Percentiles rank a stretch among this genome's conserved stretches.
Evolutionary conservation across 2,113 vertebrate species (phyloP).

Genomic region (Pandion haliaetus): DNA sequence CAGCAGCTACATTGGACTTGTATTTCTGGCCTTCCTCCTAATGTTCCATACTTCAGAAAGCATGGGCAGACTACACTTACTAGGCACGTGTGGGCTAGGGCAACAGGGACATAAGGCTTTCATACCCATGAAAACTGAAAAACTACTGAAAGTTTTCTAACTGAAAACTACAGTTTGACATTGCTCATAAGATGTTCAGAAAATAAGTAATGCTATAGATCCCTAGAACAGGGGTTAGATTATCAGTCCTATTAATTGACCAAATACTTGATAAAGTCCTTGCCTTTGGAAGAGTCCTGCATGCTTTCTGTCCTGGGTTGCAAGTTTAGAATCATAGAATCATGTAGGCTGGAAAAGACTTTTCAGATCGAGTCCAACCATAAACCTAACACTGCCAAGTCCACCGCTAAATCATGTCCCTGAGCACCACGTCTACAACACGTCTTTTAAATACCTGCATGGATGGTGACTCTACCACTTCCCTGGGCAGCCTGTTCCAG

Average conservation of each 20-base stretch:
- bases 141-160: not conserved
- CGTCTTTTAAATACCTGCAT: not conserved
- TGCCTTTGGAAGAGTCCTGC: not conserved
- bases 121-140: too few relatives aligned
- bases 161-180: not conserved
- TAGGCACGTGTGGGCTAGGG: too few relatives aligned
- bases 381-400: too few relatives aligned
- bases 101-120: not conserved
- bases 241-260: not conserved
- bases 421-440: not conserved
- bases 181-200: not conserved
- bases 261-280: not conserved
- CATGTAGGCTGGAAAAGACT: not conserved
- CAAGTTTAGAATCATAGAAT: not conserved
- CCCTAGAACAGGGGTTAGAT: not conserved
- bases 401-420: not conserved
- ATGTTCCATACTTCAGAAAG: not conserved
- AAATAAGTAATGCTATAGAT: not conserved
- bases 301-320: not conserved
- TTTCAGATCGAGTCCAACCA: not conserved
- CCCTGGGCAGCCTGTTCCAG: not conserved
- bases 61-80: fast-evolving
- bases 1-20: not conserved
- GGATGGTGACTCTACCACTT: not conserved
- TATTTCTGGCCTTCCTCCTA: not conserved